Evolutionary conservation across 2,888 invertebrate species (phyloP).

Genomic region (Cephus sareptanus): DNA sequence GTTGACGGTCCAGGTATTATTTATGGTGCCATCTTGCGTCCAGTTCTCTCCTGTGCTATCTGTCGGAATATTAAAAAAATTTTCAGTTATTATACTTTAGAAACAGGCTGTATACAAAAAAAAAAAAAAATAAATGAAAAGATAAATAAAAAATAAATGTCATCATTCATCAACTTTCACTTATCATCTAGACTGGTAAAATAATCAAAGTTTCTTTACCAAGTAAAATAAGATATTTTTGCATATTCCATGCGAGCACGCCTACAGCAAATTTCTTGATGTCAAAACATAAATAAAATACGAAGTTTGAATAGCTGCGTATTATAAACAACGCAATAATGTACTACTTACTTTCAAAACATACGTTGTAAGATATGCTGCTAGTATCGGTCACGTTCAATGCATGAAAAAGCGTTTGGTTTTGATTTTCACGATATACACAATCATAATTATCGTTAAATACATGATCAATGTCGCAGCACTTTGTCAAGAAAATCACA

Average conservation of each 20-base stretch:
- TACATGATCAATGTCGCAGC: slow-evolving; percentile 27
- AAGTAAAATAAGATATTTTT: neutral
- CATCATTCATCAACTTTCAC: neutral
- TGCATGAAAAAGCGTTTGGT: neutral
- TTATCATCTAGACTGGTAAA: neutral
- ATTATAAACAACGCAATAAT: neutral
- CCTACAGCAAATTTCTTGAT: neutral
- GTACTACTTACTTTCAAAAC: neutral
- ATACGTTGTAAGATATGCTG: neutral
- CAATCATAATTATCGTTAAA: neutral
- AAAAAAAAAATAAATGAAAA: too few relatives aligned
- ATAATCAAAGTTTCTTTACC: neutral
- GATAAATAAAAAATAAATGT: neutral
- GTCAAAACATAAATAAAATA: neutral
- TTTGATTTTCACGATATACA: neutral
- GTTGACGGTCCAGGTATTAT: neutral
- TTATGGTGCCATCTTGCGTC: neutral
- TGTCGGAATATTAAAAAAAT: neutral
- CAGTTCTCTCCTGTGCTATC: neutral
- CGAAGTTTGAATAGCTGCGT: neutral
- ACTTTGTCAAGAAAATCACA: slow-evolving; percentile 20
- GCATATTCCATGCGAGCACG: neutral
- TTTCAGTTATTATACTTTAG: neutral
- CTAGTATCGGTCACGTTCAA: neutral
- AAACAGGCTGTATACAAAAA: neutral